A percentile compares a stretch with the other conserved stretches of the same genome.
Conservation (phyloP, 2,888 invertebrate species). For the Zygothrica quintamaculata region DNA sequence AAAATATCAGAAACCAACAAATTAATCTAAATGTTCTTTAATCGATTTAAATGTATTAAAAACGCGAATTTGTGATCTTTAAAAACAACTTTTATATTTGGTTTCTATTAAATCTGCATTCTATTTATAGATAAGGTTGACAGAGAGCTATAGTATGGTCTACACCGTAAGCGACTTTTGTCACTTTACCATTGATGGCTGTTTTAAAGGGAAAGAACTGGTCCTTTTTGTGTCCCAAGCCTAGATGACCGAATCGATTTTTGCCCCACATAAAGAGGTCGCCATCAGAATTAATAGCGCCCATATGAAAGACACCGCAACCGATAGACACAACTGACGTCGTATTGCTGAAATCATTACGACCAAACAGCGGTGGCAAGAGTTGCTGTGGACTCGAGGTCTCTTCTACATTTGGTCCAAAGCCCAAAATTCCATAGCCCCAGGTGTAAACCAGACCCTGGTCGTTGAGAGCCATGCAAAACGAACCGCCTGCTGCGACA, state of each 20-base stretch:
- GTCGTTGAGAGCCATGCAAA: conserved; percentile 93
- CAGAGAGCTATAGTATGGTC: conserved; percentile 93
- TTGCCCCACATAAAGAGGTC: conserved; percentile 97
- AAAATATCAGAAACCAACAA: conserved; percentile 51
- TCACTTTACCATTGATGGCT: conserved; percentile 90
- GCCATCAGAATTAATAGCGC: conserved; percentile 92
- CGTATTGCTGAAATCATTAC: conserved; percentile 92
- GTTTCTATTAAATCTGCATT: too few relatives aligned
- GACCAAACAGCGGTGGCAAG: conserved; percentile 93
- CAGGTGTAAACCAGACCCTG: conserved; percentile 94
- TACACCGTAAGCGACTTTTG: conserved; percentile 91
- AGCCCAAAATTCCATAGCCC: conserved; percentile 96
- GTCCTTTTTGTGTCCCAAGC: conserved; percentile 91
- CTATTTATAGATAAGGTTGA: conserved; percentile 88
- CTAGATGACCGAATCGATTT: conserved; percentile 93
- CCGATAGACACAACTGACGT: conserved; percentile 88
- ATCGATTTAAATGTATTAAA: conserved; percentile 80
- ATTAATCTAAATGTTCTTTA: conserved; percentile 81
- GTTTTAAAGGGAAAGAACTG: conserved; percentile 95
- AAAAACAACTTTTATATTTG: conserved; percentile 40
- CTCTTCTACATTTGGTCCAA: conserved; percentile 91
- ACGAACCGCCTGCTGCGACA: conserved; percentile 94
- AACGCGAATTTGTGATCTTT: conserved; percentile 81
- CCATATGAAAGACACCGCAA: conserved; percentile 91
- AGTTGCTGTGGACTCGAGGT: conserved; percentile 89